Evolutionary conservation across 2,113 vertebrate species (phyloP).

Genomic region (Oreochromis aureus): DNA sequence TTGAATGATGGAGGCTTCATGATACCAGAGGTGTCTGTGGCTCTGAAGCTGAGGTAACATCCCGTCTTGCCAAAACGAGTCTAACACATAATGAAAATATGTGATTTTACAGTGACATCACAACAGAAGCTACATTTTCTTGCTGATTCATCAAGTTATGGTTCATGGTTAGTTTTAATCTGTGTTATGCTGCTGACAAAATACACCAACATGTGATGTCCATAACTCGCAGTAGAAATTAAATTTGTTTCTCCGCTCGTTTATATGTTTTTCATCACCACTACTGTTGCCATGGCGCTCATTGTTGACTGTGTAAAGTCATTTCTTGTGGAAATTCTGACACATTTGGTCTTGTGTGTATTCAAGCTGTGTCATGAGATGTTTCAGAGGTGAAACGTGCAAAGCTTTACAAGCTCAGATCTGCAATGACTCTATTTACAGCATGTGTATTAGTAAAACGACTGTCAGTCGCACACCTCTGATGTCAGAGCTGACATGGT

Average conservation of each 20-base stretch:
- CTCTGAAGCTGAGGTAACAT: neutral
- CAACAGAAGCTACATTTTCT: neutral
- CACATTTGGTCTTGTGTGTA: neutral
- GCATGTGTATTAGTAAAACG: neutral
- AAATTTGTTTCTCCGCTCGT: neutral
- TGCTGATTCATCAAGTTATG: neutral
- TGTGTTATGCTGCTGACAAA: neutral
- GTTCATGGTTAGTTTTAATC: neutral
- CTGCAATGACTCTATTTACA: accelerated
- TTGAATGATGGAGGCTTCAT: neutral
- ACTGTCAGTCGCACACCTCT: neutral
- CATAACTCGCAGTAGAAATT: neutral
- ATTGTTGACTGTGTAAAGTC: neutral
- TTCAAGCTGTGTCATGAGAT: neutral
- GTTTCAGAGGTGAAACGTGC: neutral
- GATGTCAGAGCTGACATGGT: neutral
- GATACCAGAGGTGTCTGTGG: neutral
- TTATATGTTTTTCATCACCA: neutral
- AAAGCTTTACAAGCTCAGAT: neutral
- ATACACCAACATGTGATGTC: neutral
- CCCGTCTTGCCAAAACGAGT: neutral
- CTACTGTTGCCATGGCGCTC: accelerated
- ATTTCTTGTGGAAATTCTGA: accelerated
- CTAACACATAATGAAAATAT: neutral
- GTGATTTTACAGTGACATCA: neutral